These are phyloP conservation scores for Tinea semifulvella DNA, from an alignment of 2,888 invertebrate species.

Conservation along the genomic window DNA sequence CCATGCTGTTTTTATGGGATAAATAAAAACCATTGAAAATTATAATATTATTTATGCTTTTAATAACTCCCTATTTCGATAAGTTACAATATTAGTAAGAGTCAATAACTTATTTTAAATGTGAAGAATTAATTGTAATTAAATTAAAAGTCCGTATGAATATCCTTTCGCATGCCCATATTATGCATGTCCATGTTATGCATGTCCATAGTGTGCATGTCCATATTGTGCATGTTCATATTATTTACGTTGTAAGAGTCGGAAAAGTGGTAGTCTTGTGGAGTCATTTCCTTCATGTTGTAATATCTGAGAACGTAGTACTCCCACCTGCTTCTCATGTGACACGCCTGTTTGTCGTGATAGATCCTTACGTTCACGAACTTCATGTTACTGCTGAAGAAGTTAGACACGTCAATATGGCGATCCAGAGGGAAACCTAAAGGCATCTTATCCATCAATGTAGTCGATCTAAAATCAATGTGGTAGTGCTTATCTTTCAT, in stretches of 20 bases:
- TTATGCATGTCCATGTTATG: constrained; percentile 27
- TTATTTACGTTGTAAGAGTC: constrained; percentile 36
- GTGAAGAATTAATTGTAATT: too few relatives aligned
- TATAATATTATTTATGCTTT: not conserved
- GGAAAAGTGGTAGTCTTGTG: constrained; percentile 16
- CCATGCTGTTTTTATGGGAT: not conserved
- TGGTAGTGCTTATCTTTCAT: constrained; percentile 47
- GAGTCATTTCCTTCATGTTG: constrained; percentile 21
- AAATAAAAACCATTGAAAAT: not conserved
- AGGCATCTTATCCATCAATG: constrained; percentile 68
- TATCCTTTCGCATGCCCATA: constrained; percentile 24
- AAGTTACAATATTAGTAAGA: not conserved
- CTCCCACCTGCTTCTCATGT: constrained; percentile 53
- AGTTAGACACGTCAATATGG: constrained; percentile 63
- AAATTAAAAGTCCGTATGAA: constrained; percentile 4
- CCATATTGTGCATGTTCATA: constrained; percentile 24
- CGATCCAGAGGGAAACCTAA: constrained; percentile 81
- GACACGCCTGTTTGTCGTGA: constrained; percentile 62
- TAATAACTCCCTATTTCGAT: not conserved
- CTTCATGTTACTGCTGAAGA: constrained; percentile 73
- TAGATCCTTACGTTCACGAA: constrained; percentile 72
- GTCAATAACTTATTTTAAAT: not conserved
- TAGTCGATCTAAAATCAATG: constrained; percentile 43
- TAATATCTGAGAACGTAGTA: constrained; percentile 45
- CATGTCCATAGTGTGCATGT: too few relatives aligned